Base-by-base conservation (phyloP, 2,113 vertebrate species). In the Percopsis transmontana region DNA sequence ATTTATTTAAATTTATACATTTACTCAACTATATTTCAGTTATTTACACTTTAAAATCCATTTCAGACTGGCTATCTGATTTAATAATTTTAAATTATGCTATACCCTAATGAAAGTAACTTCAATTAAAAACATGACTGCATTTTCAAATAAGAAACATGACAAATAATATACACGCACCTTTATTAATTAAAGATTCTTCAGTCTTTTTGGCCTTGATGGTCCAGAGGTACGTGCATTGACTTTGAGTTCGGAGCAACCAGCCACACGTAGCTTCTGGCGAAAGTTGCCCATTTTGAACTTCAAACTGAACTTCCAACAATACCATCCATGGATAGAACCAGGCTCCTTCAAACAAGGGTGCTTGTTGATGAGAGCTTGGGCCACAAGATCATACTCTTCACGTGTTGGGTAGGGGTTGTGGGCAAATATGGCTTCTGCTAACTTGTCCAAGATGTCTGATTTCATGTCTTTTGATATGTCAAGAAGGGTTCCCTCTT, bases 381-480 rank as follows among this genome's bases (percentile, higher is more conserved):
- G 44, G 18, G 61, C 60, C 53, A 76, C 62, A 1, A 23, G n/a
- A 51, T 62, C 65, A 57, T 51, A 60, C 41, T 84, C 66, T 5
- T 65, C 20, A 48, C 6, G 38, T 38, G 55, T 15, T 39, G 73
- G 70, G 39, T 68, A 80, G 21, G 58, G 54, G n/a, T 63, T 77
- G 51, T 68, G 18, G 18, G 14, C 42, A 77, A 56, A 82, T n/a
- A 79, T 60, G 39, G 41, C 44, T 50, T 73, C 59, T 27, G 57
- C 68, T 57, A 79, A 47, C 40, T 80, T 79, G 10, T 82, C 68
- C 9, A 82, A 55, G 60, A 80, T 71, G 42, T 73, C 68, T 0
- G 59, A 66, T 55, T 79, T 79, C 40, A 67, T 76, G 51, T 72
- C 66, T 50, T 68, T 69, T 8, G 67, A 39, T 12, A 67, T 21